Conservation (phyloP, 37 sponge, comb jelly and placozoan genomes). For the Chondrosia reniformis region DNA sequence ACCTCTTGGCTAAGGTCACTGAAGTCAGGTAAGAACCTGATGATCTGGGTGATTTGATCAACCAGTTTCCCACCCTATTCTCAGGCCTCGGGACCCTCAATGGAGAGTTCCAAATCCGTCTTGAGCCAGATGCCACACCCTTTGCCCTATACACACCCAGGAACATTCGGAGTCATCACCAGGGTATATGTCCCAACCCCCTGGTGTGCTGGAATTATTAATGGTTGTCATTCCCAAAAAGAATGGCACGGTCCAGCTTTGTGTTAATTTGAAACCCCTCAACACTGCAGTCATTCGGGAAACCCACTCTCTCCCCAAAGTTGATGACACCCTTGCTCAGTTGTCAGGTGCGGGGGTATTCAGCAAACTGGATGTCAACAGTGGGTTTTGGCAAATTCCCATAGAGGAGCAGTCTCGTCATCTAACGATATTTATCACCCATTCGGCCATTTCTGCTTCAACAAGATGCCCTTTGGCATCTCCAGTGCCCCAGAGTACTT, state of each 20-base stretch:
- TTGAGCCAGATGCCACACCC: constrained; percentile 29
- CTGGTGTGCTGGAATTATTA: constrained; percentile 46
- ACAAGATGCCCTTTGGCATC: constrained; percentile 16
- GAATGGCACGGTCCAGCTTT: constrained; percentile 24
- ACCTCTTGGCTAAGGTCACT: not conserved
- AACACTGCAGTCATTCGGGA: constrained; percentile 28
- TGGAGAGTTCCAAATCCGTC: constrained; percentile 25
- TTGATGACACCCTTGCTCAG: not conserved
- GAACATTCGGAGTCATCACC: constrained; percentile 30
- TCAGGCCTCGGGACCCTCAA: constrained; percentile 25
- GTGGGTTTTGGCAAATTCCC: constrained; percentile 23
- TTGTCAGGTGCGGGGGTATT: not conserved
- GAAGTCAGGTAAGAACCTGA: not conserved
- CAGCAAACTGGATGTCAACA: constrained; percentile 17
- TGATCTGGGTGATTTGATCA: not conserved
- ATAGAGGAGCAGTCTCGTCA: not conserved
- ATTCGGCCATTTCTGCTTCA: constrained; percentile 5
- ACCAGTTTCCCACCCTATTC: constrained; percentile 5
- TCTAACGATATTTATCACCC: constrained; percentile 34
- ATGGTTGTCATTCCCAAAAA: constrained; percentile 37
- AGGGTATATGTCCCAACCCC: constrained; percentile 21
- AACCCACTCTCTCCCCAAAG: constrained; percentile 21
- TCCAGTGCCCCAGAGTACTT: constrained; percentile 17
- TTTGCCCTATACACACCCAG: constrained; percentile 24
- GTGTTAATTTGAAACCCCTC: constrained; percentile 33